Evolutionary conservation across 2,888 invertebrate genomes (phyloP).

Genomic region (Erpobdella octoculata): DNA sequence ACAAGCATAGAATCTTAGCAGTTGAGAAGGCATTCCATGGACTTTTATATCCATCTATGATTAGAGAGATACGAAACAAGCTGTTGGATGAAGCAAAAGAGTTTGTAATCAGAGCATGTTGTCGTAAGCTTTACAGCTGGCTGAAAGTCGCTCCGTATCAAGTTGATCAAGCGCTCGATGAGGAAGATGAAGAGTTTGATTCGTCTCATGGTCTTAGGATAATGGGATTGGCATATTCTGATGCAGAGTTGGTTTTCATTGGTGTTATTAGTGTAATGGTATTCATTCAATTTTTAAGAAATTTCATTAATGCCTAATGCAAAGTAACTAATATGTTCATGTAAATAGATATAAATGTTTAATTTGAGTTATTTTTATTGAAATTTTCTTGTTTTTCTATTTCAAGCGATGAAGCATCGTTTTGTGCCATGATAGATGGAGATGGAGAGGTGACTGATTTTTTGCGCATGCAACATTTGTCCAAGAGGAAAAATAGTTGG

Average conservation of each 20-base stretch:
- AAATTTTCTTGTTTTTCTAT: too few species aligned
- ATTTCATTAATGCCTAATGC: too few species aligned
- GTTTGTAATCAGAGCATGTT: constrained; percentile 60
- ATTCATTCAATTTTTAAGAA: too few species aligned
- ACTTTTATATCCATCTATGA: constrained; percentile 79
- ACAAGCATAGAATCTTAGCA: constrained; percentile 74
- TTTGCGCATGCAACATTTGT: constrained; percentile 72
- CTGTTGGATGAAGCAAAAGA: constrained; percentile 74
- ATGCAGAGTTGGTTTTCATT: constrained; percentile 40
- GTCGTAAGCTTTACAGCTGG: constrained; percentile 80
- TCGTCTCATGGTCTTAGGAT: constrained; percentile 73
- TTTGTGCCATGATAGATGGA: constrained; percentile 74
- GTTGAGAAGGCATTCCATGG: constrained; percentile 78
- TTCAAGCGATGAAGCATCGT: constrained; percentile 61
- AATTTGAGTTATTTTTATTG: too few species aligned
- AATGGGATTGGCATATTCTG: constrained; percentile 70
- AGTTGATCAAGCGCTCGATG: constrained; percentile 65
- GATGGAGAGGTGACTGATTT: constrained; percentile 89
- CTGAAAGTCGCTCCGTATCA: constrained; percentile 78
- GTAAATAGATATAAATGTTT: too few species aligned
- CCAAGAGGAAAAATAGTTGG: constrained; percentile 71
- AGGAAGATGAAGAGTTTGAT: constrained; percentile 73
- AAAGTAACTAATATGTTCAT: too few species aligned
- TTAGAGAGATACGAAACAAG: constrained; percentile 72
- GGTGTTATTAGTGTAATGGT: too few species aligned